Base-by-base conservation (phyloP, 2,113 vertebrate genomes). In the Oreochromis aureus region DNA sequence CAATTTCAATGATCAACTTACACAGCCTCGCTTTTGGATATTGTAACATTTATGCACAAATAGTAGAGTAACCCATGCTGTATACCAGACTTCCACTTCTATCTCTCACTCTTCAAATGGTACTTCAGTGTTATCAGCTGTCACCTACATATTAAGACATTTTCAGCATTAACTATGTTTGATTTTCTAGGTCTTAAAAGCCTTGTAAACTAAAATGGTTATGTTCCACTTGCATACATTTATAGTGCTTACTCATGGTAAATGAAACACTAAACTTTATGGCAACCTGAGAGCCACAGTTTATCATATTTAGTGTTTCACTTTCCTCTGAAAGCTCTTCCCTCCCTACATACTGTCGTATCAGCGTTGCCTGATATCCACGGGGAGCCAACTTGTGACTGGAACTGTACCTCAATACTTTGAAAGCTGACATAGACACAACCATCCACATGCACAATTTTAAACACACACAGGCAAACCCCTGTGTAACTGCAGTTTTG, bases 401-500 rank as follows among this genome's bases (percentile, higher is more conserved):
- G 79, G 27, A 34, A 30, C 51, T 15, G 12, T 69, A 22, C 41
- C 73, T 82, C 36, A 55, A 2, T 85, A 34, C 34, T 80, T 71
- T 56, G 30, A 18, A 22, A 27, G 22, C 27, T 34, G 30, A 22
- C 18, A 51, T 9, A 86, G 34, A 86, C 48, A 83, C 7, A 4
- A 59, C 41, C 2, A 10, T 16, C 6, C 39, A 9, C 24, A 58
- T 34, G 3, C 41, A 71, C 41, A 18, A 61, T 86, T 71, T 27
- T 10, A 78, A 66, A 81, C 69, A 76, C 82, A 86, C 73, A 78
- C 66, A 80, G 86, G 81, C 85, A 87, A 51, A 78, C 81, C 73
- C 84, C 48, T 12, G 66, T 80, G 76, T 61, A 87, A 89, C 44
- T 53, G 84, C 87, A 89, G 85, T 80, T 78, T 81, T 41, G 80